phyloP scores from a whole-genome alignment of 2,888 invertebrate species.

The Melanostoma scalare region DNA sequence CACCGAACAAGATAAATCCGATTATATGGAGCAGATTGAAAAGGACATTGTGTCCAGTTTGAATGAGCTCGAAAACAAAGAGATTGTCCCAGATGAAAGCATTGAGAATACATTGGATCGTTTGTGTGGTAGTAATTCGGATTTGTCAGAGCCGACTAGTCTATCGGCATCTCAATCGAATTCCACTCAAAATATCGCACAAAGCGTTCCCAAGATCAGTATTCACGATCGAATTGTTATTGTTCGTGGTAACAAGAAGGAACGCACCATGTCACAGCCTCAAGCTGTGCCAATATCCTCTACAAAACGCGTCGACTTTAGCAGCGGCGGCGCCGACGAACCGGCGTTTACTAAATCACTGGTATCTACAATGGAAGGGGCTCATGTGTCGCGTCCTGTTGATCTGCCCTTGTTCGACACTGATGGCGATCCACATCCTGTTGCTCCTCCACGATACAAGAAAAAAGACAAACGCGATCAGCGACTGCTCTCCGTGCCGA shows the following conservation, averaged over 20 bases:
- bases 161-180: slow-evolving; percentile 73
- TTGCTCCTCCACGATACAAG: slow-evolving; percentile 84
- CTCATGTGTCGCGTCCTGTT: slow-evolving; percentile 84
- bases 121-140: slow-evolving; percentile 68
- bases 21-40: slow-evolving; percentile 75
- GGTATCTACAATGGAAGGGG: slow-evolving; percentile 76
- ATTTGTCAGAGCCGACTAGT: slow-evolving; percentile 73
- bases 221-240: slow-evolving; percentile 66
- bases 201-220: slow-evolving; percentile 67
- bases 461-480: slow-evolving; percentile 85
- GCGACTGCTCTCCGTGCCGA: slow-evolving; percentile 89
- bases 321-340: slow-evolving; percentile 73
- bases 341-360: slow-evolving; percentile 74
- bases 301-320: slow-evolving; percentile 80
- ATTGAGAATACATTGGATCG: slow-evolving; percentile 66
- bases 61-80: slow-evolving; percentile 73
- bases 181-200: slow-evolving; percentile 73
- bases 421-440: slow-evolving; percentile 80
- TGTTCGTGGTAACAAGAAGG: slow-evolving; percentile 71
- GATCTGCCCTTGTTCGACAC: slow-evolving; percentile 85
- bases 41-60: slow-evolving; percentile 75
- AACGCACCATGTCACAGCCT: slow-evolving; percentile 75
- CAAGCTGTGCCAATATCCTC: slow-evolving; percentile 74
- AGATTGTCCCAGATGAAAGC: slow-evolving; percentile 52
- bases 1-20: slow-evolving; percentile 77